These are phyloP conservation scores for Paramuricea clavata DNA, from an alignment of 92 coral and sea anemone genomes.

Conservation along the genomic window DNA sequence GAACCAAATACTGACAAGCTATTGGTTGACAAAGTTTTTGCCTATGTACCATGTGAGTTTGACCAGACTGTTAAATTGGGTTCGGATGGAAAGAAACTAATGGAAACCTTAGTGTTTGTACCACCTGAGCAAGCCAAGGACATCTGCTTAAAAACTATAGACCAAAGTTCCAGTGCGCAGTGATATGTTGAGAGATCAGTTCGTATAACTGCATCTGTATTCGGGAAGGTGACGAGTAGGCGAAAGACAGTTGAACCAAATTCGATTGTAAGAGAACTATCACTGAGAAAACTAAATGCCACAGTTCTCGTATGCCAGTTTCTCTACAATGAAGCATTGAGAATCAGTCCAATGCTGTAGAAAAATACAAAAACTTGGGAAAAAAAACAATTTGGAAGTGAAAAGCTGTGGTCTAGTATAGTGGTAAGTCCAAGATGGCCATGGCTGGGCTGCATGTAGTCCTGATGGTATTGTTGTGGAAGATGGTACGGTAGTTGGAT, in stretches of 20 bases:
- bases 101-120: too few species aligned
- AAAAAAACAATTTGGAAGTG: slow-evolving; percentile 1
- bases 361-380: slow-evolving; percentile 26
- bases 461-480: slow-evolving; percentile 69
- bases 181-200: too few species aligned
- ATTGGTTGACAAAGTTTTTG: slow-evolving; percentile 30
- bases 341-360: slow-evolving; percentile 50
- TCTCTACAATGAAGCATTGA: slow-evolving; percentile 39
- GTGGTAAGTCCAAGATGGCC: slow-evolving; percentile 48
- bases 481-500: slow-evolving; percentile 53
- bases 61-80: background rate
- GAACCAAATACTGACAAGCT: slow-evolving; percentile 12
- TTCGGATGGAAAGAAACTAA: slow-evolving; percentile 14
- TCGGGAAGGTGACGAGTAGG: too few species aligned
- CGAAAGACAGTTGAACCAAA: too few species aligned
- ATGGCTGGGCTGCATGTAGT: slow-evolving; percentile 63
- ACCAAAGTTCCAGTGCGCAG: too few species aligned
- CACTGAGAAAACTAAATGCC: too few species aligned
- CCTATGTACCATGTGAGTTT: slow-evolving; percentile 7
- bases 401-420: slow-evolving; percentile 64
- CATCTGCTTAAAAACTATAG: too few species aligned
- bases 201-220: too few species aligned
- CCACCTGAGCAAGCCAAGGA: too few species aligned
- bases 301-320: too few species aligned
- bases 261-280: too few species aligned